phyloP scores from a whole-genome alignment of 1,140 invertebrate species.

The Acromyrmex charruanus region DNA sequence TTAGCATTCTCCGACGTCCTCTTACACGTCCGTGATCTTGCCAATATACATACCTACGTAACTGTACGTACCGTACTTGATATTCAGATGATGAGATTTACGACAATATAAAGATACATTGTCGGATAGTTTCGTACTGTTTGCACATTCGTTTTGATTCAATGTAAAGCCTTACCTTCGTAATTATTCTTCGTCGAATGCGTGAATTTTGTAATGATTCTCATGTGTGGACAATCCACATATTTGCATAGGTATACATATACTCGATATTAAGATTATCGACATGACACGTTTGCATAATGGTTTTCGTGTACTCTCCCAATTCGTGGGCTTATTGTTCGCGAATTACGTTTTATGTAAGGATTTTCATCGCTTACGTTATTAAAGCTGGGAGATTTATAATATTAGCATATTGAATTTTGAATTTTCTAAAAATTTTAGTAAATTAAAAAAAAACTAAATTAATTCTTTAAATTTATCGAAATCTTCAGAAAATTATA shows the following conservation, averaged over 20 bases:
- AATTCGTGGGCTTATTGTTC: background rate
- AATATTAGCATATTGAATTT: background rate
- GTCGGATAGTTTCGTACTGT: conserved; percentile 35
- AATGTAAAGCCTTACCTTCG: conserved; percentile 44
- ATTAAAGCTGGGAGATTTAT: background rate
- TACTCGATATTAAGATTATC: conserved; percentile 15
- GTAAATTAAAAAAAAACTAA: background rate
- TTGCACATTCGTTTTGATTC: conserved; percentile 58
- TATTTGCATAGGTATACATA: conserved; percentile 17
- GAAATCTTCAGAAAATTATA: background rate
- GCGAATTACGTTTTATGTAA: background rate
- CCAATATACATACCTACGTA: conserved; percentile 63
- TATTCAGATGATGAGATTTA: conserved; percentile 75
- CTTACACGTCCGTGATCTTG: conserved; percentile 64
- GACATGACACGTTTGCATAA: conserved; percentile 6
- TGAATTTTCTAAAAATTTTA: background rate
- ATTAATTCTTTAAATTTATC: background rate
- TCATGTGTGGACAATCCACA: background rate
- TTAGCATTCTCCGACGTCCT: conserved; percentile 71
- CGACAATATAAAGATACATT: conserved; percentile 68
- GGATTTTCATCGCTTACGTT: conserved; percentile 16
- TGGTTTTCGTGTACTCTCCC: background rate
- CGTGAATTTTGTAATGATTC: background rate
- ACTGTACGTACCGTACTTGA: conserved; percentile 60
- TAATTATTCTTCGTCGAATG: conserved; percentile 48